Evolutionary conservation across 2,888 invertebrate genomes (phyloP), one percentile per base, ranked within the genome.

Genomic region (Nomada ruficornis): DNA sequence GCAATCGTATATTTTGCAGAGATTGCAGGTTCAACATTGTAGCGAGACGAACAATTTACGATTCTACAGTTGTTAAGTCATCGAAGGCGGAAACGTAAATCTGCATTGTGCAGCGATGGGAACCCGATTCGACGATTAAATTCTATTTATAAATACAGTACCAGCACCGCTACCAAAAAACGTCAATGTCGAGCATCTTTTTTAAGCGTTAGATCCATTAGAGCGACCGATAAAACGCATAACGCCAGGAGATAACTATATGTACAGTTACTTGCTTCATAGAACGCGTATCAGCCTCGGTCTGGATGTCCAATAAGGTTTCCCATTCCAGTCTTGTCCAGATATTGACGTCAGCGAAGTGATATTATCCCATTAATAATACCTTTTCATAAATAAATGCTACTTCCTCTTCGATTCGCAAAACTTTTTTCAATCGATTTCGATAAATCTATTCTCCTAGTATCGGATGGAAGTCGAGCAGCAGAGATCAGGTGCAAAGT

Each of bases 401-500:
- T 15, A 15, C 13, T 9, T 18, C 29, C 13, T 2, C 20, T 20
- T 26, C 13, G n/a, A 2, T 7, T 9, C 20, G 55, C 55, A 57
- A 42, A 50, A 20, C 20, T 11, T 36, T 67, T 44, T 36, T n/a
- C 63, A 50, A 44, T 57, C 50, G 47, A 36, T 36, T 36, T 36
- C 36, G 36, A 36, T 7, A 36, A 36, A 36, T 36, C 7, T 7
- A 36, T 36, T 70, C 59, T 13, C 23, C 13, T 18, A 18, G 57
- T 36, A 20, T 50, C 26, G 15, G 20, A 5, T 26, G 29, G 26
- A 42, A 20, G 62, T 18, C 23, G 42, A 52, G 47, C 57, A 9
- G 15, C 57, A 42, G 36, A 23, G 70, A 82, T 86, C 84, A 74
- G 59, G 89, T 83, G 88, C 81, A 78, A 89, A 88, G 79, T 87